phyloP scores from a whole-genome alignment of 1,140 invertebrate genomes.

The Radopholus similis region DNA sequence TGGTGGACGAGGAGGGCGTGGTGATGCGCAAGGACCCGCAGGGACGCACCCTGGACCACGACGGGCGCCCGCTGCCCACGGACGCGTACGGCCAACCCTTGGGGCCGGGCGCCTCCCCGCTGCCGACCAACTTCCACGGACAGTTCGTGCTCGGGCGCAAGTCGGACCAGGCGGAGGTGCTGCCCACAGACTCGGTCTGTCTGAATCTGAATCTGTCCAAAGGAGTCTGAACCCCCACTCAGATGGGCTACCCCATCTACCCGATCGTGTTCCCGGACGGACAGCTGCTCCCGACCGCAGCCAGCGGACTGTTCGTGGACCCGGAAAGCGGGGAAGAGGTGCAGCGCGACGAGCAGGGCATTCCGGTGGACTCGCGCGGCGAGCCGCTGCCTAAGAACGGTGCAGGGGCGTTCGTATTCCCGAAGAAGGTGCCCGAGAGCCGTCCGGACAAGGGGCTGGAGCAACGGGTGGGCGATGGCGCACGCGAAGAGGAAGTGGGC shows the following conservation, averaged over 20 bases:
- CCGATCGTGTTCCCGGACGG: constrained; percentile 33
- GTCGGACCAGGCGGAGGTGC: background rate
- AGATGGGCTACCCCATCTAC: background rate
- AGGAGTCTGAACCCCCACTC: background rate
- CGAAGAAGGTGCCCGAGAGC: too few relatives aligned
- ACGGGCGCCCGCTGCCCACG: constrained; percentile 42
- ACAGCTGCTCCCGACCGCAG: constrained; percentile 33
- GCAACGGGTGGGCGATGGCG: background rate
- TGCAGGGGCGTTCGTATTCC: constrained; percentile 7
- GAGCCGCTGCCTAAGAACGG: background rate
- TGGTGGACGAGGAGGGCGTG: constrained; percentile 18
- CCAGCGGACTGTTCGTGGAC: constrained; percentile 27
- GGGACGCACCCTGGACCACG: constrained; percentile 11
- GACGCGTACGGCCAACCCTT: constrained; percentile 30
- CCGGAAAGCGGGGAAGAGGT: constrained; percentile 27
- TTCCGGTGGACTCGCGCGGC: constrained; percentile 22
- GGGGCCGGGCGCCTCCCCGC: constrained; percentile 31
- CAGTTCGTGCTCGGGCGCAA: constrained; percentile 16
- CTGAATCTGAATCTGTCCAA: background rate
- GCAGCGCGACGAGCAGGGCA: constrained; percentile 24
- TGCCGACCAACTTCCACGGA: constrained; percentile 42
- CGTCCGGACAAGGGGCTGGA: background rate
- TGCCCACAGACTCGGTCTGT: constrained; percentile 19
- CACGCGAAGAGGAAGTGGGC: background rate
- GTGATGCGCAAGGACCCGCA: background rate